phyloP scores from a whole-genome alignment of 2,113 vertebrate genomes.

The Corythornis vintsioides region DNA sequence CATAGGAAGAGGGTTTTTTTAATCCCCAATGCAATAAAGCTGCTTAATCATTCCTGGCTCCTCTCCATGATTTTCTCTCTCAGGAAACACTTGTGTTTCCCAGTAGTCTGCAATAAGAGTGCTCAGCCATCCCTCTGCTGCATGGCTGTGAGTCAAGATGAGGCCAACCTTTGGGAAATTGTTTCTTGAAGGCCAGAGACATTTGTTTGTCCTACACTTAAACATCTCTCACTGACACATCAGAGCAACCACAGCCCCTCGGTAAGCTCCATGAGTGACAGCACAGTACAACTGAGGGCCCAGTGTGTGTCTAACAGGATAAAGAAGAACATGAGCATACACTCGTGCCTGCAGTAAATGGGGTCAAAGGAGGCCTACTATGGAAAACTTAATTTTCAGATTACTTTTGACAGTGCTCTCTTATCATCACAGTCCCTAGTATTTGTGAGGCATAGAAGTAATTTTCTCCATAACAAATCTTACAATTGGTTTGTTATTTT shows the following conservation, averaged over 20 bases:
- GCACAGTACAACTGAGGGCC: not conserved
- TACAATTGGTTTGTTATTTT: not conserved
- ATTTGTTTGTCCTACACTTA: slow-evolving; percentile 46
- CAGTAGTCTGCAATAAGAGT: not conserved
- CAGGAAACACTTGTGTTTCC: not conserved
- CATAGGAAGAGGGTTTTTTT: not conserved
- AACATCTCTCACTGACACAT: slow-evolving; percentile 9
- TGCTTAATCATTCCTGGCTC: slow-evolving; percentile 28
- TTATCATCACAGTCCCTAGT: not conserved
- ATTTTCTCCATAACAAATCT: not conserved
- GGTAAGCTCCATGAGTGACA: not conserved
- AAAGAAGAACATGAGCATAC: not conserved
- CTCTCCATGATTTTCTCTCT: not conserved
- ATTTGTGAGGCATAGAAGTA: not conserved
- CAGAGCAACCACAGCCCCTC: not conserved
- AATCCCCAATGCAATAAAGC: not conserved
- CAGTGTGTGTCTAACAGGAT: not conserved
- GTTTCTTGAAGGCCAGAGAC: slow-evolving; percentile 57
- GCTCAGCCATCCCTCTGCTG: not conserved
- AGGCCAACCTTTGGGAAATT: slow-evolving; percentile 61
- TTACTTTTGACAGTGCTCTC: not conserved
- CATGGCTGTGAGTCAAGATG: not conserved
- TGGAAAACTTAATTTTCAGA: not conserved
- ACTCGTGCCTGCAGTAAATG: not conserved
- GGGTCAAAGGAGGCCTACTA: not conserved